Base-by-base conservation (phyloP, 2,888 invertebrate species). In the Dione vanillae region DNA sequence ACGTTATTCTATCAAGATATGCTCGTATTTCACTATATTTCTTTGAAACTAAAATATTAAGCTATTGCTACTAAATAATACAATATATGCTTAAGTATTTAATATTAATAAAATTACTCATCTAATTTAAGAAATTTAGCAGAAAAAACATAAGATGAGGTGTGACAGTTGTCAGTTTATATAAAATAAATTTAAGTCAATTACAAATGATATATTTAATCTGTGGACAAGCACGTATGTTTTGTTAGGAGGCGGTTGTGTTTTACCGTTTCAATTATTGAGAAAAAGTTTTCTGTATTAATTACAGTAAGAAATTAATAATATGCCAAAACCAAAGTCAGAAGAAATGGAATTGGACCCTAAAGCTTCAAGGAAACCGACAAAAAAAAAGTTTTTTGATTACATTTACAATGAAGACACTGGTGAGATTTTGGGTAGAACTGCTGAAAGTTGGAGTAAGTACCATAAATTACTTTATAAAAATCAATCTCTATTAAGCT, bases 401-500 rank as follows among this genome's bases (percentile, higher is more conserved):
- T 87, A 84, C 76, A 75, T 94, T 45, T 94, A 91, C 79, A 86
- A 94, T 79, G 88, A 88, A 65, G 87, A 92, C 37, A 88, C 89
- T 0, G 89, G 92, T 69, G 83, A 84, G 66, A 78, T 94, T 75
- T 82, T 94, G 70, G 94, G 94, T 74, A 86, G 94, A 77, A 93
- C 94, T 49, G 85, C 88, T 71, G 83, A 87, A 82, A 90, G 93
- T 82, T 94, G 94, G 94, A 93, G 94, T 94, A 77, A 90, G 91
- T 67, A 52, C 41, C 66, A 27, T 43, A 20, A 56, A 27, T 27
- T 27, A 27, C 27, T 27, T 27, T 27, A 27, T 27, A 27, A 27
- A 27, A 27, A 27, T 5, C 27, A 27, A 27, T 27, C 27, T 3
- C 5, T 27, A 27, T 27, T 27, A 27, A 3, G 5, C 27, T 27